Base-by-base conservation (phyloP, 1,140 invertebrate species). In the Drosophila seguyi region DNA sequence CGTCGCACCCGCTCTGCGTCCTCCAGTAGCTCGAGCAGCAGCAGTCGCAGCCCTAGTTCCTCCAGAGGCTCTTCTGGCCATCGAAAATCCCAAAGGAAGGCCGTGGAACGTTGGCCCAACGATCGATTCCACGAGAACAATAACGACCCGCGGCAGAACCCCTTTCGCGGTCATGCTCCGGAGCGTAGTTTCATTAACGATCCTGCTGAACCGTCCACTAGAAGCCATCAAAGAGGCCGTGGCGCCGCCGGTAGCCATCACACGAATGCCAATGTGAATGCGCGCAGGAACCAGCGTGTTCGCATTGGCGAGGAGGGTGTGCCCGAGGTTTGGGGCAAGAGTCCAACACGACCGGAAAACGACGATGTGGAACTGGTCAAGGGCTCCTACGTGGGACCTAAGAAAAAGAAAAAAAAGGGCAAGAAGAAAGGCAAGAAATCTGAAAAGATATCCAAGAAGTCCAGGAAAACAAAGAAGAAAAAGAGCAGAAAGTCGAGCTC, bases 271-370 rank as follows among this genome's bases (percentile, higher is more conserved):
- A 85, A 91, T 29, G 92, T 96, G 77, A 95, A 95, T 81, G 94
- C 94, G 0, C 92, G 96, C 68, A 92, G 96, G 75, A 94, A 95
- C 80, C 95, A 97, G 67, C 93, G 96, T 50, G 96, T 97, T 68
- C 93, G 94, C 74, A 96, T 97, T 45, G 96, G 96, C 42, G 93
- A 95, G 57, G 92, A 95, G 61, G 96, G 96, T 13, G 94, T 95
- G 6, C 92, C 94, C 3, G 93, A 94, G 59, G 94, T 96, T 38
- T 97, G 96, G 96, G 95, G 94, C 42, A 95, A 95, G 91, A 96
- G 96, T 20, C 96, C 96, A 3, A 80, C 93, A 0, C 94, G 81
- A 93, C 94, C 78, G 94, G 96, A 79, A 4, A 59, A 72, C 14
- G 73, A 84, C 16, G 86, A 91, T 44, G 91, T 91, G 20, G 16